A percentile compares a stretch with the other conserved stretches of the same genome.
Evolutionary conservation across 2,888 invertebrate species (phyloP).

Genomic region (Brenthis daphne): DNA sequence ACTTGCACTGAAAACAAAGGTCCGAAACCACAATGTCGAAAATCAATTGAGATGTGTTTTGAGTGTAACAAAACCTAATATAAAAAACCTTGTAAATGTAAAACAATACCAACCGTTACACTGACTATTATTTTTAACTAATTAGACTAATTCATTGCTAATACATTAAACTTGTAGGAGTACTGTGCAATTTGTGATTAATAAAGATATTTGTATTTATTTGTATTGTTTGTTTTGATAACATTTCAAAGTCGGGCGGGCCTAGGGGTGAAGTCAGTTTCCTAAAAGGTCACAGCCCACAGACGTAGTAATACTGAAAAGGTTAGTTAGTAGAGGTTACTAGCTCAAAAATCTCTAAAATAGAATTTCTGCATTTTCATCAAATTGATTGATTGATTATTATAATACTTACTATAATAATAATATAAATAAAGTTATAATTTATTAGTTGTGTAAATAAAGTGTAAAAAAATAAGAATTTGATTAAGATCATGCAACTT

Average conservation of each 20-base stretch:
- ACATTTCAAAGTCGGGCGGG: neutral
- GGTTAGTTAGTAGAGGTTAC: too few species aligned
- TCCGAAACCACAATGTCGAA: constrained; percentile 33
- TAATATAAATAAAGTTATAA: too few species aligned
- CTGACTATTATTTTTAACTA: constrained; percentile 7
- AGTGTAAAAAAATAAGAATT: too few species aligned
- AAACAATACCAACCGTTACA: constrained; percentile 36
- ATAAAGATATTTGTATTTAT: constrained; percentile 15
- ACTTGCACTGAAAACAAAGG: constrained; percentile 35
- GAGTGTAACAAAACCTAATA: constrained; percentile 25
- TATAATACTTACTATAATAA: too few species aligned
- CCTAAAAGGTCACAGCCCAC: neutral
- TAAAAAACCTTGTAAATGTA: constrained; percentile 31
- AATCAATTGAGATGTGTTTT: constrained; percentile 19
- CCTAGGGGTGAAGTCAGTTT: constrained; percentile 7
- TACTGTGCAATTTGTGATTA: constrained; percentile 3
- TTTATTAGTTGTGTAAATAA: too few species aligned
- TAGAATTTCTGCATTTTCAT: too few species aligned
- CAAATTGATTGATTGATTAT: too few species aligned
- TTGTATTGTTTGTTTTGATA: constrained; percentile 7
- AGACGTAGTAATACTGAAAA: constrained; percentile 3
- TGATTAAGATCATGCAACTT: too few species aligned
- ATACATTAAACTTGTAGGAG: neutral
- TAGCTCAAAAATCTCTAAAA: too few species aligned
- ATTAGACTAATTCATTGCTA: constrained; percentile 10